Percentiles rank a stretch among this genome's conserved stretches.
These are phyloP conservation scores for Lipophrys pholis DNA, from an alignment of 2,113 vertebrate genomes.

Conservation along the genomic window DNA sequence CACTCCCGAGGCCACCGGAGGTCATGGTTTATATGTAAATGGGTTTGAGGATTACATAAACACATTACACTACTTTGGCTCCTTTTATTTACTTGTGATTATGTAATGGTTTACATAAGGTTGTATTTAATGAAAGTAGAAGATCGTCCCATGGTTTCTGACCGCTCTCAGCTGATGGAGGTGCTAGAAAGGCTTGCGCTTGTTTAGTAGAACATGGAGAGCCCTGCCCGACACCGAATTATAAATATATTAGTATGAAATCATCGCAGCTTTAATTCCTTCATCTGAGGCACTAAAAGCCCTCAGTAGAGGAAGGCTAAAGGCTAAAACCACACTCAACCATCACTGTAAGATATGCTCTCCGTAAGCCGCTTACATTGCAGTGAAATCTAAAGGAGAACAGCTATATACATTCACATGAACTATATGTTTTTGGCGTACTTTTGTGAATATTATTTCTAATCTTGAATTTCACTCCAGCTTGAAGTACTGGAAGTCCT, in stretches of 20 bases:
- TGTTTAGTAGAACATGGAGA: not conserved
- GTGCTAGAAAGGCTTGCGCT: not conserved
- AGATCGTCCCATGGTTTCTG: conserved; percentile 21
- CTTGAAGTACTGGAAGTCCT: too few relatives aligned
- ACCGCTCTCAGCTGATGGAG: conserved; percentile 16
- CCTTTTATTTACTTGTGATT: conserved; percentile 42
- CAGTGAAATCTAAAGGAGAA: not conserved
- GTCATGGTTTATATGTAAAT: conserved; percentile 29
- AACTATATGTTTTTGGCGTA: too few relatives aligned
- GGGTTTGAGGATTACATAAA: conserved; percentile 44
- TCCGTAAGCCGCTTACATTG: conserved; percentile 21
- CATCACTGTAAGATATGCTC: not conserved
- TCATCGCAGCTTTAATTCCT: not conserved
- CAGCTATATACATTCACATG: not conserved
- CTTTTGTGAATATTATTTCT: too few relatives aligned
- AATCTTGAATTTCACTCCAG: too few relatives aligned
- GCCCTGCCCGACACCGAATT: not conserved
- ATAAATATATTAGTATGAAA: not conserved
- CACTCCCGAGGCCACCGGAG: not conserved
- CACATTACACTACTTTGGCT: conserved; percentile 19
- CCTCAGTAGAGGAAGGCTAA: not conserved
- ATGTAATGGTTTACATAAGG: conserved; percentile 53
- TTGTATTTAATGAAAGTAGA: conserved; percentile 38
- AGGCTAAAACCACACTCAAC: not conserved
- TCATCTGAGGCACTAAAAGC: not conserved